Evolutionary conservation across 92 coral and sea anemone species (phyloP).

Genomic region (Actinostola sp.): DNA sequence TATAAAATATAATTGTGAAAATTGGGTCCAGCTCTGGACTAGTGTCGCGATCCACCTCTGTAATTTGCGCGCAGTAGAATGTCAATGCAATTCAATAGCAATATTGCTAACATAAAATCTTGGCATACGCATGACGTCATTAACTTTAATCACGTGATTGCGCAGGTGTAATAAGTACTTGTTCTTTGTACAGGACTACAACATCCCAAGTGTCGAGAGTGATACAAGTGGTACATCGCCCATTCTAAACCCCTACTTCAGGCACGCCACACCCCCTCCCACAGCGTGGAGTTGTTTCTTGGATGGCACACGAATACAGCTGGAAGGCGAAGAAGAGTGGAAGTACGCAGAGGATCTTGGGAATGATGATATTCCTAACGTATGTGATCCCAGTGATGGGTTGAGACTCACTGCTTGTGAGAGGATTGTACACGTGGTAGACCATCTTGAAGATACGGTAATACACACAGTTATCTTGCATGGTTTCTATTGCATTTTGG

Average conservation of each 20-base stretch:
- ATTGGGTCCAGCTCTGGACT: no score
- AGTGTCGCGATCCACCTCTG: no score
- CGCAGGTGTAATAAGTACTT: no score
- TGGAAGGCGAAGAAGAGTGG: conserved; percentile 58
- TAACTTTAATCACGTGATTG: no score
- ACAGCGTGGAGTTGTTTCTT: conserved; percentile 65
- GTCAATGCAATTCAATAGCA: no score
- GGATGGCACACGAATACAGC: conserved; percentile 57
- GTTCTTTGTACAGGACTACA: conserved; percentile 23
- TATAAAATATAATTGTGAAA: no score
- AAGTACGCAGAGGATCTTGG: conserved; percentile 54
- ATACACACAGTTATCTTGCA: neutral
- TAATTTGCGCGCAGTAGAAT: no score
- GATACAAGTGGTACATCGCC: conserved; percentile 35
- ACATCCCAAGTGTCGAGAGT: conserved; percentile 37
- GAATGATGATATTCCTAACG: conserved; percentile 45
- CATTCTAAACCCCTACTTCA: conserved; percentile 11
- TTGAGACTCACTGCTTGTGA: conserved; percentile 23
- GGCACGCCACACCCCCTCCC: conserved; percentile 43
- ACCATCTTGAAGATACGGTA: conserved; percentile 35
- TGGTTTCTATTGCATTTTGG: neutral
- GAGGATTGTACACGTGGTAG: conserved; percentile 17
- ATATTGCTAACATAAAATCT: no score
- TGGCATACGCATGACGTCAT: no score
- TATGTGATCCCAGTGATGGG: conserved; percentile 40